Base-by-base conservation (phyloP, 2,797 vertebrate genomes). In the Helarctos malayanus region DNA sequence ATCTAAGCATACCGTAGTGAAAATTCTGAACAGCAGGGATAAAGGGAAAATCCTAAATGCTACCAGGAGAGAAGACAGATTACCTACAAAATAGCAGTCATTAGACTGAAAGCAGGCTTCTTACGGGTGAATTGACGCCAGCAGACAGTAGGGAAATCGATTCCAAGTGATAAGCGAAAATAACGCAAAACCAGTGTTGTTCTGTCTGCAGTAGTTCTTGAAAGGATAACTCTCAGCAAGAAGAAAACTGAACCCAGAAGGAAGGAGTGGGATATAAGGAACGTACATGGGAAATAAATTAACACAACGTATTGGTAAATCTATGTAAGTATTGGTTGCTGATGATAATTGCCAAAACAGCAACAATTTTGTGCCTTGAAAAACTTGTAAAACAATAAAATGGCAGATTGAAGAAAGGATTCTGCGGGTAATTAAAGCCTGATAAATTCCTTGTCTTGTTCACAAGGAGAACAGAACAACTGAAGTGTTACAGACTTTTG, bases 31-130 rank as follows among this genome's bases (percentile, higher is more conserved):
- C 68, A 79, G 52, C 79, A 38, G 54, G 80, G 68, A 85, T 89
- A 95, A 97, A 47, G 65, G 82, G 80, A 94, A 85, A 95, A 89
- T 84, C 45, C 88, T 95, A 92, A 95, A 81, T 78, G 75, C 73
- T 85, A 76, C 78, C 83, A 96, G 65, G 79, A 94, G 47, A 78
- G 59, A 95, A 95, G 79, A 89, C 52, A 86, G 91, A 89, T 76
- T 56, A 92, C 91, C 65, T 71, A 57, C 45, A 94, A 92, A 89
- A n/a, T 80, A 83, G 85, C 69, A 91, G 86, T 81, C 73, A 69
- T 89, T 65, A 80, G 32, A 63, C 65, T 57, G 35, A 95, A 95
- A 92, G 94, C 59, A 92, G 35, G 35, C 71, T 92, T 94, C 87
- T 87, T 69, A 84, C 56, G 2, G 1, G 57, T 71, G 75, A 95